Base-by-base conservation (phyloP, 2,888 invertebrate species). In the Drosophila anomalata region DNA sequence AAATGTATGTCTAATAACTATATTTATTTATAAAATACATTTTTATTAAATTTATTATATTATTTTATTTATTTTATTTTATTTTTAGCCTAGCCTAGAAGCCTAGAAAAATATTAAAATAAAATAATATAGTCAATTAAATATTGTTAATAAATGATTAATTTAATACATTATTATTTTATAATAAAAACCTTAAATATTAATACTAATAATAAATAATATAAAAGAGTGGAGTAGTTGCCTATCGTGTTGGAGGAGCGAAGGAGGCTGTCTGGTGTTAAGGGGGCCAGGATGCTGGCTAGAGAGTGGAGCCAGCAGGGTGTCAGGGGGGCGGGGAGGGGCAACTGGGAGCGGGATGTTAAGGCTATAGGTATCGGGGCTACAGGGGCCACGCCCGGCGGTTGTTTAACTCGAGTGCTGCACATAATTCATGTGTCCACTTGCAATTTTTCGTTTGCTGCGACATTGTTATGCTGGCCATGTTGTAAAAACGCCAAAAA, bases 391-490 rank as follows among this genome's bases (percentile, higher is more conserved):
- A 69, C 70, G 80, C 86, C 79, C 79, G 82, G 65, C 85, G 85
- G 85, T 87, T 85, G 82, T 85, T 83, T 87, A 82, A 85, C 86
- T 87, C 79, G 87, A 78, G 84, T 85, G 86, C 84, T 80, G 88
- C 83, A 87, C 88, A 85, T 87, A 87, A 85, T 87, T 85, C 86
- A 85, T 85, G 87, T 85, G 84, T 85, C 84, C 84, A 87, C 84
- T 86, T 79, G 84, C 86, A 82, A 87, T 87, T 87, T 83, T 85
- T 87, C 85, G 86, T 77, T 73, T 74, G 66, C 46, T 48, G 73
- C 79, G 67, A 87, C 85, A 87, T 82, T 82, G 87, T 87, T 86
- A 86, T 82, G 87, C 82, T 87, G 77, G 79, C 75, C 81, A 75
- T 84, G 87, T 80, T 80, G 78, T 84, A 78, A 86, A 86, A 82